phyloP scores from a whole-genome alignment of 37 sponge, comb jelly and placozoan genomes.

The Halichondria panicea region DNA sequence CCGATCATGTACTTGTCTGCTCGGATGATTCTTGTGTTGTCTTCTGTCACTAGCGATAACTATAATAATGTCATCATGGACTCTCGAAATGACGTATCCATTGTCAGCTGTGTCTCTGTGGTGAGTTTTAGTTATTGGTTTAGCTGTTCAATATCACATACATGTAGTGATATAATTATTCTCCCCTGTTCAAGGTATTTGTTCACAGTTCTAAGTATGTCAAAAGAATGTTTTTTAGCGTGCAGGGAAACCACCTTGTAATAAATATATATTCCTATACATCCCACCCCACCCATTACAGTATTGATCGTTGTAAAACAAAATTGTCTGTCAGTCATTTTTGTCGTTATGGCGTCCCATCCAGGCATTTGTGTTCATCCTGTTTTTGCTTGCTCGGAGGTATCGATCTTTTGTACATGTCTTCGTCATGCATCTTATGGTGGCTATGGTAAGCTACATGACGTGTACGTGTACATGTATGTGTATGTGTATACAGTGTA shows the following conservation, averaged over 20 bases:
- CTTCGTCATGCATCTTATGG: slow-evolving; percentile 62
- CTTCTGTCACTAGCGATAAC: background rate
- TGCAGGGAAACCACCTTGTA: too few relatives aligned
- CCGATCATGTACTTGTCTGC: slow-evolving; percentile 76
- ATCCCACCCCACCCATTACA: too few relatives aligned
- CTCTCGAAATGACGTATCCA: slow-evolving; percentile 15
- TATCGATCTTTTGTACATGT: slow-evolving; percentile 52
- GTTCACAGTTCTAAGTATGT: too few relatives aligned
- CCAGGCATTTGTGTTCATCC: slow-evolving; percentile 47
- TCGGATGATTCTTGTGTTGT: slow-evolving; percentile 51
- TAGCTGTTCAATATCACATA: too few relatives aligned
- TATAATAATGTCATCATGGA: slow-evolving; percentile 21
- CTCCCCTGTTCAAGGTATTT: too few relatives aligned
- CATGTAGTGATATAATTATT: too few relatives aligned
- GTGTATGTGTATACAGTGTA: background rate
- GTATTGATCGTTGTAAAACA: too few relatives aligned
- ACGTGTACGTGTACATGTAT: background rate
- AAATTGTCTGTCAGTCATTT: too few relatives aligned
- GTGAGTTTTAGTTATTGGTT: slow-evolving; percentile 44
- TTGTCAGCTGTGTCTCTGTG: slow-evolving; percentile 21
- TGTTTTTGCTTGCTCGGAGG: slow-evolving; percentile 48
- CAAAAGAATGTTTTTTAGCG: too few relatives aligned
- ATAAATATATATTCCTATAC: too few relatives aligned
- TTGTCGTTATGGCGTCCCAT: background rate
- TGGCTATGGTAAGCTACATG: slow-evolving; percentile 39